These are phyloP conservation scores for Tetanocera ferruginea DNA, from an alignment of 2,888 invertebrate species.

Conservation along the genomic window DNA sequence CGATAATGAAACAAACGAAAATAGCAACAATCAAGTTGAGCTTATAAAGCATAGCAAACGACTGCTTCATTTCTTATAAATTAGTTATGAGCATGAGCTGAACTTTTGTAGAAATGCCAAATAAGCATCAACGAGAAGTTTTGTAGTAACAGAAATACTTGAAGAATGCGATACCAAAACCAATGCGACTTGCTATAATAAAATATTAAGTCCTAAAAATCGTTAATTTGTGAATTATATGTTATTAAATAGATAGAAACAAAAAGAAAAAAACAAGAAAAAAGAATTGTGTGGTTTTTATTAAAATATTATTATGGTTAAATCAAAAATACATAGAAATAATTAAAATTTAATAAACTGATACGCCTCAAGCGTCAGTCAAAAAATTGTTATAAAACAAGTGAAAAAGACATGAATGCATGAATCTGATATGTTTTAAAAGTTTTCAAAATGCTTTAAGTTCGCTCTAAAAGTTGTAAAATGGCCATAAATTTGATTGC, in stretches of 20 bases:
- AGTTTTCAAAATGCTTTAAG: no score
- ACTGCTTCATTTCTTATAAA: not conserved
- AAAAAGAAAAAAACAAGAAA: no score
- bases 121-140: not conserved
- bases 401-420: no score
- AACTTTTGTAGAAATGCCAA: not conserved
- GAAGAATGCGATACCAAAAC: not conserved
- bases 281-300: not conserved
- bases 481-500: no score
- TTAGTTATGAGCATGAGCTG: not conserved
- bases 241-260: not conserved
- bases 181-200: not conserved
- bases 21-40: not conserved
- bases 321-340: not conserved
- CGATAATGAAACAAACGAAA: slow-evolving; percentile 22
- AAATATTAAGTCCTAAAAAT: not conserved
- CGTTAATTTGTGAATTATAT: slow-evolving; percentile 17
- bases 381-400: no score
- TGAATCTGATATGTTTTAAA: no score
- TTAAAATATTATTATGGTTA: not conserved
- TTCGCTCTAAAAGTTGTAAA: no score
- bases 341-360: slow-evolving; percentile 1
- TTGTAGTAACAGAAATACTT: not conserved
- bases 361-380: not conserved
- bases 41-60: not conserved